A percentile compares a stretch with the other conserved stretches of the same genome.
Evolutionary conservation across 2,888 invertebrate genomes (phyloP).

Genomic region (Xylota sylvarum): DNA sequence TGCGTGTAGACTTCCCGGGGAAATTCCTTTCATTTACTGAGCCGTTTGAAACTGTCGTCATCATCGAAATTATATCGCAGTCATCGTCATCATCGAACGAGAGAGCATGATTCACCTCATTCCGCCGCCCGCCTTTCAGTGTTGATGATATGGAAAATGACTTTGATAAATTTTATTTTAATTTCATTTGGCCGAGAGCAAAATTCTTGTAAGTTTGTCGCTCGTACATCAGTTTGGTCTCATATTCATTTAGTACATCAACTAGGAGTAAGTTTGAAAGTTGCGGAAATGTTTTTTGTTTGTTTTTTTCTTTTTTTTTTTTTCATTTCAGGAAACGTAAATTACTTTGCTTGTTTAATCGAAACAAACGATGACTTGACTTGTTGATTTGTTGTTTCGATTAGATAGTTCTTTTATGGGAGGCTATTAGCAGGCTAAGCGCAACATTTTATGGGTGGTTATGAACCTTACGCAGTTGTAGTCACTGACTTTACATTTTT

Average conservation of each 20-base stretch:
- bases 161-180: constrained; percentile 22
- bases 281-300: too few species aligned
- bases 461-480: too few species aligned
- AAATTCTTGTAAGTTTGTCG: background rate
- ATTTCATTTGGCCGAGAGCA: constrained; percentile 21
- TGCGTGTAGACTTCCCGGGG: constrained; percentile 4
- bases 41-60: constrained; percentile 36
- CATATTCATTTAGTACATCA: background rate
- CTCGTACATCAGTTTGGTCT: background rate
- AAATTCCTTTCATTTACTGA: constrained; percentile 33
- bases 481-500: too few species aligned
- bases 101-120: constrained; percentile 17
- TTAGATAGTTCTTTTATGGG: too few species aligned
- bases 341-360: too few species aligned
- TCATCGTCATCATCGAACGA: constrained; percentile 18
- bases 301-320: too few species aligned
- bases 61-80: constrained; percentile 23
- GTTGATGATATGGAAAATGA: constrained; percentile 23
- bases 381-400: too few species aligned
- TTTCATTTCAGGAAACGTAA: background rate
- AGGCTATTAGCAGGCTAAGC: too few species aligned
- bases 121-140: background rate
- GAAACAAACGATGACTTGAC: too few species aligned
- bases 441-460: too few species aligned
- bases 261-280: background rate